Base-by-base conservation (phyloP, 2,113 vertebrate species). In the Triplophysa tibetana region DNA sequence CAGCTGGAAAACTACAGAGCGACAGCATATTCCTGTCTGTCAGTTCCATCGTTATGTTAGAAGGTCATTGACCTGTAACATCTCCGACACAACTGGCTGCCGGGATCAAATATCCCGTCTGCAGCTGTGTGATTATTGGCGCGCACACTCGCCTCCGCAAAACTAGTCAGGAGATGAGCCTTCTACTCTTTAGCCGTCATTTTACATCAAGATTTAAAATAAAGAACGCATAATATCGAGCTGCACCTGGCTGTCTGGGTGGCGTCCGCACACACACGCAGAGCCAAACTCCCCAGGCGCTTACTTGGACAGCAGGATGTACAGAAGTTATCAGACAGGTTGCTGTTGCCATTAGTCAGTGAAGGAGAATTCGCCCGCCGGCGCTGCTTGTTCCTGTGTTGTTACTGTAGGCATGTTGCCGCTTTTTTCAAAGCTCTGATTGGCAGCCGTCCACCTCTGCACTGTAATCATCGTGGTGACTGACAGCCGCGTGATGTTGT, bases 261-360 rank as follows among this genome's bases (percentile, higher is more conserved):
- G 85, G 83, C 38, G 24, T 75, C 16, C 43, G 10, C 23, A 56
- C 50, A 83, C 78, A 75, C 63, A 74, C 75, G 64, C 33, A 77
- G 73, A 65, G n/a, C 33, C 77, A 24, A 50, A 63, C 58, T 58
- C 82, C 83, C 72, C 60, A 80, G 82, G 83, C 83, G 81, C 73
- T 88, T 83, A 86, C 82, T 89, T 67, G 79, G 84, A 88, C 86
- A 87, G 84, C 89, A 88, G 89, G 90, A 92, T 90, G 89, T 92
- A 81, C 19, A 33, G 52, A 66, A 82, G 81, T 83, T 83, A 89
- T 90, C 87, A 88, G 87, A 88, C 90, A 88, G 50, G 87, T 89
- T 80, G 82, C 63, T 80, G 73, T 73, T 80, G 83, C 68, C 80
- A 90, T 65, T 81, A 89, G 88, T 91, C 91, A 91, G 89, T 61